Base-by-base conservation (phyloP, 2,888 invertebrate species). In the Ophioninae sp. region DNA sequence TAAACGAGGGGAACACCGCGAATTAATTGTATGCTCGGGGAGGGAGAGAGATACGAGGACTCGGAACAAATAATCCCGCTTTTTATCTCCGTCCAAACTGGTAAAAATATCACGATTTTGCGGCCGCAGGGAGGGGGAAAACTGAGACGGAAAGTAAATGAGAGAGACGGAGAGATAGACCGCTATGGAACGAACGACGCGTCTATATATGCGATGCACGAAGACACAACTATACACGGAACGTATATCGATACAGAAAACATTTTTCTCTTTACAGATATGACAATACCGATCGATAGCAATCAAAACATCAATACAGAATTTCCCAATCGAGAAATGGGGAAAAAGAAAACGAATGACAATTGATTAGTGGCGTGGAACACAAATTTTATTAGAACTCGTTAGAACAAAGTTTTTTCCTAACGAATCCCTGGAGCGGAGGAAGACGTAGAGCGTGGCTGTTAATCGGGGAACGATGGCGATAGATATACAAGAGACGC, bases 401-500 rank as follows among this genome's bases (percentile, higher is more conserved):
- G 69, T 59, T 41, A 67, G 39, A 69, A 39, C 41, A 69, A 58
- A 58, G 65, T 30, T 22, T 71, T 58, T 39, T 58, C 59, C 51
- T n/a, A 8, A 58, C 10, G 13, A 2, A 39, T 58, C 17, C 30
- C 20, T 1, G 30, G 17, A 41, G 37, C 41, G 10, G 17, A 22
- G 20, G 3, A 59, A 7, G 56, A 67, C 20, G 23, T 58, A 75
- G 61, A 58, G 67, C 13, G 51, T 17, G 13, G 51, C 17, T 51
- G 51, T 17, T 0, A 51, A 17, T 51, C 13, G 51, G 51, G 17
- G 59, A 73, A 44, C 81, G 72, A 84, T 84, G 84, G 82, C 84
- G 84, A 84, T 84, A 69, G 84, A 84, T 67, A 79, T 84, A 7
- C 84, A 84, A 74, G 84, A 88, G 30, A 86, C 91, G 30, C 91